phyloP scores from a whole-genome alignment of 2,113 vertebrate genomes.

The Lichenostomus cassidix region DNA sequence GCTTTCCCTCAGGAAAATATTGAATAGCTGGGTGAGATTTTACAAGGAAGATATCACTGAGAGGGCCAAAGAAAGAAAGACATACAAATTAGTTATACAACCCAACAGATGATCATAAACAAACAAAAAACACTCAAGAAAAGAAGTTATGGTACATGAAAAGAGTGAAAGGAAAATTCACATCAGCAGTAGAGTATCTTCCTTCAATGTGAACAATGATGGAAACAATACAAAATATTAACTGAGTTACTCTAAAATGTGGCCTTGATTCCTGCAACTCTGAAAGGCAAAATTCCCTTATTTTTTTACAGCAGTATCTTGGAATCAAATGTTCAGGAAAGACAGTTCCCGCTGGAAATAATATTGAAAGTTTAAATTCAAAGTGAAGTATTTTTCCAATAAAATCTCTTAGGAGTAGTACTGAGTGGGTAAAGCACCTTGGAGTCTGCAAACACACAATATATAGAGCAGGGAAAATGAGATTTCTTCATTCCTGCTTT shows the following conservation, averaged over 20 bases:
- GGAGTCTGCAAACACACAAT: fast-evolving
- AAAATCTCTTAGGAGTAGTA: neutral
- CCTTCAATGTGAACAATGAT: neutral
- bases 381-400: neutral
- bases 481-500: neutral
- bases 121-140: neutral
- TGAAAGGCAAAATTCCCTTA: constrained; percentile 55
- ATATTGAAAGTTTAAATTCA: constrained; percentile 43
- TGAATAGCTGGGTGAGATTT: constrained; percentile 81
- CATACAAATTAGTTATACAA: neutral
- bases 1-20: constrained; percentile 84
- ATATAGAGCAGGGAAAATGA: neutral
- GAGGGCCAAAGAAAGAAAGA: constrained; percentile 76
- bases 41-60: constrained; percentile 79
- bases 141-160: neutral
- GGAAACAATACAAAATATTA: neutral
- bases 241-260: neutral
- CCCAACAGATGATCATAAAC: neutral
- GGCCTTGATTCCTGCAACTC: neutral
- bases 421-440: neutral
- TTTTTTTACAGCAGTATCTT: constrained; percentile 79
- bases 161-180: neutral
- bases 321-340: constrained; percentile 81
- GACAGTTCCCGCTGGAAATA: constrained; percentile 77
- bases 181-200: neutral